Evolutionary conservation across 2,888 invertebrate species (phyloP).

Genomic region (Eucera pruinosa): DNA sequence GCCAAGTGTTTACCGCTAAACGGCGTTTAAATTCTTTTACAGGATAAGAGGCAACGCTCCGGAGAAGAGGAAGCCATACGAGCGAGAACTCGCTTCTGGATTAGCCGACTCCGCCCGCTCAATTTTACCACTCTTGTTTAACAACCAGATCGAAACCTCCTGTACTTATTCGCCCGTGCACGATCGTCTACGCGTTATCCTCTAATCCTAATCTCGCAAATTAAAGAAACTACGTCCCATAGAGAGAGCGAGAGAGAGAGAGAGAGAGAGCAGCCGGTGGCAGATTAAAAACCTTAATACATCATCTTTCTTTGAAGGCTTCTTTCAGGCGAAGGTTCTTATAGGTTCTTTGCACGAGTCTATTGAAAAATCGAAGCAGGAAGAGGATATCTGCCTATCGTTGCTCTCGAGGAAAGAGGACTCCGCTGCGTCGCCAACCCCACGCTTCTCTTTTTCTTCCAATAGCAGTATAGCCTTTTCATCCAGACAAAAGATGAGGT

Average conservation of each 20-base stretch:
- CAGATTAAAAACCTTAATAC: constrained; percentile 3
- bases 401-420: no score
- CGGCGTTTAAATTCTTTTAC: constrained; percentile 31
- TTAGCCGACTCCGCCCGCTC: constrained; percentile 4
- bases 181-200: neutral
- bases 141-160: neutral
- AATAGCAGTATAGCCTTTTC: neutral
- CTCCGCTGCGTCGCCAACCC: constrained; percentile 3
- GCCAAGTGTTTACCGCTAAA: constrained; percentile 15
- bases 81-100: neutral
- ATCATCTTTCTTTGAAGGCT: neutral
- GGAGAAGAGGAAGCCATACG: constrained; percentile 24
- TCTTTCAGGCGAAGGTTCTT: neutral
- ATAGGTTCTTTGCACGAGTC: neutral
- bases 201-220: neutral
- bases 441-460: neutral
- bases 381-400: neutral
- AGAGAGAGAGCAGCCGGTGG: no score
- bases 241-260: no score
- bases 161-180: neutral
- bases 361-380: neutral
- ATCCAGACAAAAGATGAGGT: constrained; percentile 56
- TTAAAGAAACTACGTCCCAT: neutral
- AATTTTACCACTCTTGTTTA: constrained; percentile 13
- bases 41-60: constrained; percentile 11